Base-by-base conservation (phyloP, 2,113 vertebrate species). In the Dicerorhinus sumatrensis region DNA sequence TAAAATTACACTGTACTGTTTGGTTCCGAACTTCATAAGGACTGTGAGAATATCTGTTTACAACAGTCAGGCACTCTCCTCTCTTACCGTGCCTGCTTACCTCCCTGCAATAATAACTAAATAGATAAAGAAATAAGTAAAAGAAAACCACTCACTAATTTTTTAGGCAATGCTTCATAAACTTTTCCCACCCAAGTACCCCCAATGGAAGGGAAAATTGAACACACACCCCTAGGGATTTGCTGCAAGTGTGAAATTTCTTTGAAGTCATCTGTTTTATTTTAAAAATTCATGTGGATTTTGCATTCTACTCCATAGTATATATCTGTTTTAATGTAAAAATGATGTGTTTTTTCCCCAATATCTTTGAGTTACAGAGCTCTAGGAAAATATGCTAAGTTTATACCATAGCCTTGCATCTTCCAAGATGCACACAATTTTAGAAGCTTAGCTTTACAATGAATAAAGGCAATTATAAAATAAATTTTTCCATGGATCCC, bases 261-360 rank as follows among this genome's bases (percentile, higher is more conserved):
- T 95, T 94, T 96, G 94, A 96, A 96, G 92, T 95, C 42, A 90
- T 93, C 75, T 70, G 31, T 94, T 98, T 95, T 83, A 83, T 87
- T 96, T 97, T 39, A 96, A 97, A 97, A 96, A 95, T 94, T 95
- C 83, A 96, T 94, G 29, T 79, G 51, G 60, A 62, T 95, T 92
- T 95, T 95, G 75, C 65, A 97, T 97, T 93, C 72, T 89, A 67
- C 9, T 96, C 60, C 25, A 89, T 96, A 89, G 93, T 67, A 95
- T 93, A 88, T 90, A 95, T 92, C 23, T 79, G 16, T 89, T 94
- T 95, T 95, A 96, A 96, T 97, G 58, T 87, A 94, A 96, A 96
- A 95, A 92, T 90, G 39, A 92, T 90, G 82, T 95, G 48, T 56
- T 91, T 95, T 95, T 87, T 20, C 39, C 56, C 27, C 58, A 85